phyloP scores from a whole-genome alignment of 2,888 invertebrate species.

The Tetragonula carbonaria region DNA sequence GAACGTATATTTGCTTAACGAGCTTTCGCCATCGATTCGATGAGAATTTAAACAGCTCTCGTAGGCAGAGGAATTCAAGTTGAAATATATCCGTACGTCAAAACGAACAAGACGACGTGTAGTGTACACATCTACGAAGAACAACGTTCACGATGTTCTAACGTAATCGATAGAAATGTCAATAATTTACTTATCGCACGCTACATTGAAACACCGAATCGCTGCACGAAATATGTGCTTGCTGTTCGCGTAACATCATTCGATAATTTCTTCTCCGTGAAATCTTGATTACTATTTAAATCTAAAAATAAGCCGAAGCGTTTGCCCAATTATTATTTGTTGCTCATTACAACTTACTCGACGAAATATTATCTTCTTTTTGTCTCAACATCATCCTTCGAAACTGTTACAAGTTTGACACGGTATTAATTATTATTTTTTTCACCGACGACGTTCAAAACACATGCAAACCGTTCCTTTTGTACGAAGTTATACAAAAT shows the following conservation, averaged over 20 bases:
- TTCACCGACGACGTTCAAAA: too few species aligned
- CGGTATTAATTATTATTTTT: background rate
- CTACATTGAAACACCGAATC: conserved; percentile 31
- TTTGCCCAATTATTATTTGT: too few species aligned
- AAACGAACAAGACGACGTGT: background rate
- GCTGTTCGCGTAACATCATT: conserved; percentile 14
- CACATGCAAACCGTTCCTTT: background rate
- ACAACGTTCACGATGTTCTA: conserved; percentile 7
- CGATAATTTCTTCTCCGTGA: background rate
- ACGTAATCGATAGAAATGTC: conserved; percentile 30
- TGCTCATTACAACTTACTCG: background rate
- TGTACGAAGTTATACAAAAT: background rate
- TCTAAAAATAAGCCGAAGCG: background rate
- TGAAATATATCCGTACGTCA: conserved; percentile 38
- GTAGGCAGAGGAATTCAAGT: conserved; percentile 31
- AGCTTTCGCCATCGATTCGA: conserved; percentile 4
- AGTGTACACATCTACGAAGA: conserved; percentile 8
- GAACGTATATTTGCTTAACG: conserved; percentile 9
- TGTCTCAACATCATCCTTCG: background rate
- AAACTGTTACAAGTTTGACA: background rate
- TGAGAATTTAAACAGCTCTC: conserved; percentile 24
- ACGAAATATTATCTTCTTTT: background rate
- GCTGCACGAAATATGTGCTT: background rate
- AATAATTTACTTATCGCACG: conserved; percentile 47
- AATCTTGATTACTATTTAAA: conserved; percentile 4